Conservation (phyloP, 2,888 invertebrate species). For the Tachina grossa region DNA sequence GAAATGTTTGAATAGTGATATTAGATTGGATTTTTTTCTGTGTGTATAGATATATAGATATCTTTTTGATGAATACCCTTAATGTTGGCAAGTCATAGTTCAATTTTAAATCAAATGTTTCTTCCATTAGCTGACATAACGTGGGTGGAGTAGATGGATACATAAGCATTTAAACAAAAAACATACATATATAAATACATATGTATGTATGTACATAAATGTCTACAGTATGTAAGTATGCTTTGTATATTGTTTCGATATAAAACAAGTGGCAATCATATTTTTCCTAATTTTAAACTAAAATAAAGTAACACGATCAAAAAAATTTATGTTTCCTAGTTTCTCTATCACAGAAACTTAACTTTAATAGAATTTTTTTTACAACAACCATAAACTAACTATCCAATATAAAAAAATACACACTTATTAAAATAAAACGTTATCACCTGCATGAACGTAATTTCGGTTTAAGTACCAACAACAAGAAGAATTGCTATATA, state of each 20-base stretch:
- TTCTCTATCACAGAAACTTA: not conserved
- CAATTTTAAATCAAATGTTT: constrained; percentile 37
- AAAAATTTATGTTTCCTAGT: not conserved
- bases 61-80: constrained; percentile 9
- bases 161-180: not conserved
- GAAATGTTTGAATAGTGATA: too few relatives aligned
- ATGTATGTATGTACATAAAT: too few relatives aligned
- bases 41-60: not conserved
- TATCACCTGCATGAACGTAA: constrained; percentile 56
- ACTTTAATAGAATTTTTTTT: constrained; percentile 4
- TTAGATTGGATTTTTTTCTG: too few relatives aligned
- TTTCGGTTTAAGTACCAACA: constrained; percentile 3
- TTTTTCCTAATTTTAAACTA: constrained; percentile 9
- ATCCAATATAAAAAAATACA: not conserved
- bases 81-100: constrained; percentile 39
- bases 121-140: constrained; percentile 20
- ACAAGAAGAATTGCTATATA: constrained; percentile 43
- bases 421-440: not conserved
- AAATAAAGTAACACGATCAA: constrained; percentile 1
- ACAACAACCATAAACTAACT: not conserved
- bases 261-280: constrained; percentile 44
- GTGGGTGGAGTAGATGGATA: constrained; percentile 39
- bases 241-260: not conserved
- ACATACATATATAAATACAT: too few relatives aligned
- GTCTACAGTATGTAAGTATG: too few relatives aligned